phyloP scores from a whole-genome alignment of 2,797 vertebrate genomes.

The Oryzias sinensis region DNA sequence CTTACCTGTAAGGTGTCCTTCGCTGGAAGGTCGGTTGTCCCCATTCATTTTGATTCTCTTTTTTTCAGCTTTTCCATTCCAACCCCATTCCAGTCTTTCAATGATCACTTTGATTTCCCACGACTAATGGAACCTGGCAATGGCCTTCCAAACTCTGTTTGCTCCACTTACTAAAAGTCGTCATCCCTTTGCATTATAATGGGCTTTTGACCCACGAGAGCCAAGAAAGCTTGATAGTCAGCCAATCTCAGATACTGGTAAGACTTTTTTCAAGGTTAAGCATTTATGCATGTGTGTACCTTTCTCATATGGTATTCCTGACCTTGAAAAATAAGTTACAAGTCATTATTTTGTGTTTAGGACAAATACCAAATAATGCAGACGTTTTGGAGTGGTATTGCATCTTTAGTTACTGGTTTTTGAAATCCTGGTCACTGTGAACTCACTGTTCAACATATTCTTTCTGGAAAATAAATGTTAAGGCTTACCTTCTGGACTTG shows the following conservation, averaged over 20 bases:
- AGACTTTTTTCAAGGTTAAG: too few species aligned
- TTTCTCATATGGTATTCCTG: too few species aligned
- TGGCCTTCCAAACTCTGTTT: constrained; percentile 38
- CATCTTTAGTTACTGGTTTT: background rate
- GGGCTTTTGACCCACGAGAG: constrained; percentile 30
- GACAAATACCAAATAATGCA: too few species aligned
- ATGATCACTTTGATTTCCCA: constrained; percentile 16
- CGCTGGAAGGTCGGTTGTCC: constrained; percentile 21
- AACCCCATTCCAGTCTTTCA: constrained; percentile 21
- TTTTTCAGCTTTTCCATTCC: constrained; percentile 15
- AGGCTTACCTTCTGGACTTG: constrained; percentile 36
- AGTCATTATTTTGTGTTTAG: background rate
- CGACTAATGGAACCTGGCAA: constrained; percentile 28
- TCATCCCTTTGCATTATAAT: constrained; percentile 32
- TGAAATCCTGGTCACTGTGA: constrained; percentile 13
- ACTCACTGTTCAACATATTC: constrained; percentile 15
- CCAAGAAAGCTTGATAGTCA: background rate
- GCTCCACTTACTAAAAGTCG: constrained; percentile 45
- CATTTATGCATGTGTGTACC: too few species aligned
- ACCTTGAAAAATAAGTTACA: background rate
- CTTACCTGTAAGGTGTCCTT: constrained; percentile 37
- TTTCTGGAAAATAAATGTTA: constrained; percentile 41
- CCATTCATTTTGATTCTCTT: constrained; percentile 23
- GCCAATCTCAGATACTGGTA: background rate
- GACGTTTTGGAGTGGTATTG: background rate